phyloP scores from a whole-genome alignment of 2,888 invertebrate genomes.

The Drosophila trichaetosa region DNA sequence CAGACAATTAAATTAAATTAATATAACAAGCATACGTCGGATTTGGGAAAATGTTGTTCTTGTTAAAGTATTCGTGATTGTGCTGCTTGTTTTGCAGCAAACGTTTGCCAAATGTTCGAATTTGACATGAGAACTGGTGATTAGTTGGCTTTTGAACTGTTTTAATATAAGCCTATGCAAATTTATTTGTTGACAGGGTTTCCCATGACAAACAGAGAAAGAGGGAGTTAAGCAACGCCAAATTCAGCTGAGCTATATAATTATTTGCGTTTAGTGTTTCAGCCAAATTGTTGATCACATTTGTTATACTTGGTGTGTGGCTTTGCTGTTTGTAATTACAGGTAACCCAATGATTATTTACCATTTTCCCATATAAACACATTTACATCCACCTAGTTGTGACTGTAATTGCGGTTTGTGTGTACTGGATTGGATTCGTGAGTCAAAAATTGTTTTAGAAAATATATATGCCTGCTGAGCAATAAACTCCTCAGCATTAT shows the following conservation, averaged over 20 bases:
- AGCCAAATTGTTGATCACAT: neutral
- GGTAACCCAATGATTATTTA: slow-evolving; percentile 19
- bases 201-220: neutral
- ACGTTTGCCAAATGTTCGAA: slow-evolving; percentile 3
- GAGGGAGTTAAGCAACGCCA: neutral
- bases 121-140: slow-evolving; percentile 31
- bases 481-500: neutral
- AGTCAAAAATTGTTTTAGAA: neutral
- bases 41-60: neutral
- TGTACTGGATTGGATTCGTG: neutral
- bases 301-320: neutral
- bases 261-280: slow-evolving; percentile 2
- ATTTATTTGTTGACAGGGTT: neutral
- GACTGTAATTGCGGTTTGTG: slow-evolving; percentile 11
- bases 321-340: slow-evolving; percentile 8
- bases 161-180: slow-evolving; percentile 5
- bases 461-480: neutral
- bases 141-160: slow-evolving; percentile 24
- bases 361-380: slow-evolving; percentile 42
- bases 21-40: slow-evolving; percentile 47
- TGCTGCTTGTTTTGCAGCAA: neutral
- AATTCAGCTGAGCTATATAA: neutral
- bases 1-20: slow-evolving; percentile 71
- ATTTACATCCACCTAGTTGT: slow-evolving; percentile 26
- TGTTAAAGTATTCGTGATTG: neutral